A percentile compares a stretch with the other conserved stretches of the same genome.
phyloP scores from a whole-genome alignment of 2,113 vertebrate genomes.

The Meleagris gallopavo region DNA sequence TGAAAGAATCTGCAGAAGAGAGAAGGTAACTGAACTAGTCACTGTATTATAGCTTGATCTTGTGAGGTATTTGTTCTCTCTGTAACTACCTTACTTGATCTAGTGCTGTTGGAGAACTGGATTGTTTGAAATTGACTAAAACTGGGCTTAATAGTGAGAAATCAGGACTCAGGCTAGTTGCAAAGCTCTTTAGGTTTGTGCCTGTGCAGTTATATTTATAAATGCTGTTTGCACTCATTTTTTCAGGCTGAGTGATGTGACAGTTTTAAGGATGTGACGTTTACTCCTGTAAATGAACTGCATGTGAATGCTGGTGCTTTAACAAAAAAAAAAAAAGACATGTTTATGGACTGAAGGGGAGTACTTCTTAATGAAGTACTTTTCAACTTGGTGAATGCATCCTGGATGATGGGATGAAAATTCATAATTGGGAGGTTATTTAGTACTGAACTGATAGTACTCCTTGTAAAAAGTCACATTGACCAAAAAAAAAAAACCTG shows the following conservation, averaged over 20 bases:
- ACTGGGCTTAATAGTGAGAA: neutral
- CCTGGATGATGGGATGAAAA: neutral
- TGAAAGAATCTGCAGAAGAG: conserved; percentile 79
- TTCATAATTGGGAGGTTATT: neutral
- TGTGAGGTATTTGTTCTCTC: neutral
- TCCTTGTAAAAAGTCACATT: neutral
- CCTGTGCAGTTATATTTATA: neutral
- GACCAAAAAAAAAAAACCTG: neutral
- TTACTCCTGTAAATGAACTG: neutral
- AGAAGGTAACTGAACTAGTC: conserved; percentile 78
- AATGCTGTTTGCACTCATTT: neutral
- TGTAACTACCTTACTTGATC: neutral
- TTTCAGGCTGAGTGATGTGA: neutral
- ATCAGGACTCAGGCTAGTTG: neutral
- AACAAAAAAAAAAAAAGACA: neutral
- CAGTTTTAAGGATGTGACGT: neutral
- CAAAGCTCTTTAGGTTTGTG: neutral
- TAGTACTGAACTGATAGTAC: neutral
- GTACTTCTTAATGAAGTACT: neutral
- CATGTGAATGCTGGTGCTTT: rapidly evolving
- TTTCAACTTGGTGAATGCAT: neutral
- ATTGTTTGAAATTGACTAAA: neutral
- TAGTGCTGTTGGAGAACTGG: neutral
- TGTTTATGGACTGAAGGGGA: neutral
- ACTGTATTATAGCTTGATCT: neutral